phyloP scores from a whole-genome alignment of 2,797 vertebrate species.

The Coilia nasus region DNA sequence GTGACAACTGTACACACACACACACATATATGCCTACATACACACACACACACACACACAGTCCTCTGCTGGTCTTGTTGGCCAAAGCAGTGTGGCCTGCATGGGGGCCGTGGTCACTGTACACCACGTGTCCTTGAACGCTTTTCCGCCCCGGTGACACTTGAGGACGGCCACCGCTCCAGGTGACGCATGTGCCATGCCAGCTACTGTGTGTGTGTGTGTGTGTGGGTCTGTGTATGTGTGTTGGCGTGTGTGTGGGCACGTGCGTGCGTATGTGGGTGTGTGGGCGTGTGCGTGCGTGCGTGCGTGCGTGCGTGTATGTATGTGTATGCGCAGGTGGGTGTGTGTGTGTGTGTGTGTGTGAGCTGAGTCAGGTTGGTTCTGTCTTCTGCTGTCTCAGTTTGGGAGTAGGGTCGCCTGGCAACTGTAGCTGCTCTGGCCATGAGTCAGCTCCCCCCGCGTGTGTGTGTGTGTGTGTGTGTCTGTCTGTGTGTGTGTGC shows the following conservation, averaged over 20 bases:
- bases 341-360: neutral
- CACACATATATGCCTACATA: neutral
- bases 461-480: neutral
- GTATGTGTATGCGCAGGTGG: neutral
- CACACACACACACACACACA: neutral
- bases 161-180: neutral
- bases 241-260: too few species aligned
- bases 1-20: neutral
- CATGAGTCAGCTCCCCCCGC: neutral
- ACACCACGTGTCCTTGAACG: neutral
- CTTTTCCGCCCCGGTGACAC: neutral
- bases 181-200: neutral
- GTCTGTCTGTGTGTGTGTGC: too few species aligned
- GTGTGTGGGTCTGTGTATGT: too few species aligned
- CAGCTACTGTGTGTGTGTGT: too few species aligned
- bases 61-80: neutral
- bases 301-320: neutral
- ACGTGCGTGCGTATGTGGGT: too few species aligned
- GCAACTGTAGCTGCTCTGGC: conserved; percentile 1
- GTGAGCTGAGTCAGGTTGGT: neutral
- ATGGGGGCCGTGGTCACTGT: neutral
- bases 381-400: too few species aligned
- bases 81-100: neutral
- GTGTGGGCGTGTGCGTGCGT: too few species aligned
- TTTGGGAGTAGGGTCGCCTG: neutral